Percentiles rank a stretch among this genome's conserved stretches.
Conservation (phyloP, 1,140 invertebrate species). For the Aphidius gifuensis region DNA sequence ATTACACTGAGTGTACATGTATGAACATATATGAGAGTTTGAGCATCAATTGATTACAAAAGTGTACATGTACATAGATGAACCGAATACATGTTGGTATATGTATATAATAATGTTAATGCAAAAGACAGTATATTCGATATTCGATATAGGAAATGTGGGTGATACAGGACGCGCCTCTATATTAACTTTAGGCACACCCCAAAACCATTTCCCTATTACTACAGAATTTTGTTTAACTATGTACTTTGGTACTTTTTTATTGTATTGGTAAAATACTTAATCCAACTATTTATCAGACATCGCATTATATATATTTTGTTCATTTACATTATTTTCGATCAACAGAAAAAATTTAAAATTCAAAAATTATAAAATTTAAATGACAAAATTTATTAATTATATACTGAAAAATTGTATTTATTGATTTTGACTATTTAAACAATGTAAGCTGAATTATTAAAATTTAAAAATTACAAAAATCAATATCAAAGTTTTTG, state of each 20-base stretch:
- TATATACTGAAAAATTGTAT: not conserved
- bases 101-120: no score
- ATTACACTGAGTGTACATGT: no score
- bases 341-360: not conserved
- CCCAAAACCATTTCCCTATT: conserved; percentile 23
- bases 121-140: no score
- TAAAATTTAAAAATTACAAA: not conserved
- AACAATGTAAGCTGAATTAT: not conserved
- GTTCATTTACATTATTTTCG: conserved; percentile 1
- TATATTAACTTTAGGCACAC: conserved; percentile 17
- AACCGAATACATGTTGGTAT: no score
- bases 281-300: conserved; percentile 16
- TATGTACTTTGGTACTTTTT: not conserved
- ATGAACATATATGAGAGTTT: no score
- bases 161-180: conserved; percentile 7
- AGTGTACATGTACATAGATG: no score
- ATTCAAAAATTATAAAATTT: no score
- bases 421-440: not conserved
- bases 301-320: conserved; percentile 7
- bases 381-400: no score
- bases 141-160: not conserved
- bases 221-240: conserved; percentile 12
- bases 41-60: no score
- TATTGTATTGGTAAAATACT: not conserved
- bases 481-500: no score